Percentiles rank a stretch among this genome's conserved stretches.
These are phyloP conservation scores for Brachyptera putata DNA, from an alignment of 2,888 invertebrate species.

Conservation along the genomic window DNA sequence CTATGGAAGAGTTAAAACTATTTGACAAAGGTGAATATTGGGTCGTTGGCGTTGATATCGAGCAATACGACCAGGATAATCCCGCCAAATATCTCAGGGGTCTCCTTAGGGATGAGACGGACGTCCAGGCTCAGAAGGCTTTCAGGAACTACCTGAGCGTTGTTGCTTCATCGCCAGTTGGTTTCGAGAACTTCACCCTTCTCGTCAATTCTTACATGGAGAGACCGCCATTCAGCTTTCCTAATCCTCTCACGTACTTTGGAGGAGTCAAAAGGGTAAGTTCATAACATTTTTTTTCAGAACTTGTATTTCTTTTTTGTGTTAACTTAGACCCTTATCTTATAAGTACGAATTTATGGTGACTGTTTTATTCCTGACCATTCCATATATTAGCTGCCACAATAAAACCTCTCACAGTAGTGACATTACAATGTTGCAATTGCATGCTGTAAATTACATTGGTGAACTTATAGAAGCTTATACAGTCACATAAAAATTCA, in stretches of 20 bases:
- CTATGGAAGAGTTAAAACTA: conserved; percentile 75
- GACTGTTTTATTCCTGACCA: no score
- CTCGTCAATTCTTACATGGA: conserved; percentile 81
- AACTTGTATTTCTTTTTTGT: no score
- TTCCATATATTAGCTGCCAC: no score
- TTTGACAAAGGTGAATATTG: conserved; percentile 87
- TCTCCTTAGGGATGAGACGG: conserved; percentile 59
- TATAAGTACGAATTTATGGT: no score
- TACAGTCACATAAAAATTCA: no score
- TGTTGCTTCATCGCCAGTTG: conserved; percentile 65
- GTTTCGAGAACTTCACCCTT: conserved; percentile 66
- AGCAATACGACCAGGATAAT: conserved; percentile 74
- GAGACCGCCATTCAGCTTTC: conserved; percentile 80
- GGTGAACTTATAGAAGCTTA: no score
- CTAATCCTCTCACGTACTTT: conserved; percentile 68
- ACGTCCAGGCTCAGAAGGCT: conserved; percentile 60
- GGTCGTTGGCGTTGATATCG: conserved; percentile 86
- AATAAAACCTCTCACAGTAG: no score
- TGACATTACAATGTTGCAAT: no score
- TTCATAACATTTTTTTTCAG: conserved; percentile 29
- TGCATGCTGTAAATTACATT: no score
- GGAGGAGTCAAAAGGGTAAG: conserved; percentile 71
- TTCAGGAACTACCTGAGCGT: conserved; percentile 81
- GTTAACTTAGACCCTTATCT: no score
- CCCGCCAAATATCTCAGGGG: conserved; percentile 79